phyloP scores from a whole-genome alignment of 2,797 vertebrate species.

The Cuniculus paca region DNA sequence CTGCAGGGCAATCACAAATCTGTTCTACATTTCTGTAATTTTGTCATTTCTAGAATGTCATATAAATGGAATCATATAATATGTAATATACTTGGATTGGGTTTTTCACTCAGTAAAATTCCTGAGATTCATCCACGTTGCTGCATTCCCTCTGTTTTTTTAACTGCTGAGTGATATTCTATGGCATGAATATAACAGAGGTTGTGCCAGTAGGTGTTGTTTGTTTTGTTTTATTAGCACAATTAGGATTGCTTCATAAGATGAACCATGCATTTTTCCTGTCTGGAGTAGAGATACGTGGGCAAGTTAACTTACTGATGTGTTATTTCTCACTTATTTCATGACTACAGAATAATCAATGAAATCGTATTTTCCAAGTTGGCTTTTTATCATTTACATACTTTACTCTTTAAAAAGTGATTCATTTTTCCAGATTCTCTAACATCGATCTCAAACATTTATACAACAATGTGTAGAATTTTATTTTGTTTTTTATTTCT shows the following conservation, averaged over 20 bases:
- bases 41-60: background rate
- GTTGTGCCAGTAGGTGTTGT: background rate
- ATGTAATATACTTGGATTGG: background rate
- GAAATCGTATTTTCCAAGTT: background rate
- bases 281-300: background rate
- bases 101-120: background rate
- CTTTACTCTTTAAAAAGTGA: background rate
- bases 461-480: background rate
- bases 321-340: background rate
- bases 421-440: background rate
- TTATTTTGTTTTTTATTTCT: constrained; percentile 18
- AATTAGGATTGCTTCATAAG: background rate
- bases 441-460: background rate
- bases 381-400: background rate
- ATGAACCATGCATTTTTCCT: background rate
- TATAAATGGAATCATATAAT: background rate
- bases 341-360: background rate
- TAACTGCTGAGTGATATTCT: background rate
- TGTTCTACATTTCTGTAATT: background rate
- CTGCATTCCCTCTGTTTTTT: background rate
- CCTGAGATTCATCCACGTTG: background rate
- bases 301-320: background rate
- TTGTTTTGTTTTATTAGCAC: background rate
- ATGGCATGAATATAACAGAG: background rate
- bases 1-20: background rate